Conservation (phyloP, 2,888 invertebrate genomes). For the Portevinia maculata region DNA sequence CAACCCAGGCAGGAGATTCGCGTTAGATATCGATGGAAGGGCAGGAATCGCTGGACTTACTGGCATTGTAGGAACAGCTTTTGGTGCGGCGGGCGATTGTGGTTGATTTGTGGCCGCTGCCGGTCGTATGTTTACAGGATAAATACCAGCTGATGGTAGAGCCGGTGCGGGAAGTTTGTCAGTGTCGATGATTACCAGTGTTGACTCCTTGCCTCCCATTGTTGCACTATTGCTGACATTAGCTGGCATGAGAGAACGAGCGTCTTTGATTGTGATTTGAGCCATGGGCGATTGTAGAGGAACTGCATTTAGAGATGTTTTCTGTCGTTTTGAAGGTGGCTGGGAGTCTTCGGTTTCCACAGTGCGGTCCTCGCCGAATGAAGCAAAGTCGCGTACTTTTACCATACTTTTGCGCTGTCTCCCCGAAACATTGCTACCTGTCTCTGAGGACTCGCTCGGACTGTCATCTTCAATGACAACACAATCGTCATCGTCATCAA, state of each 20-base stretch:
- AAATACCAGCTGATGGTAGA: slow-evolving; percentile 84
- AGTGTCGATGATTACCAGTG: slow-evolving; percentile 91
- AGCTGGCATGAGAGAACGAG: slow-evolving; percentile 79
- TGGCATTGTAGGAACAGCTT: slow-evolving; percentile 76
- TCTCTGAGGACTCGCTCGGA: slow-evolving; percentile 75
- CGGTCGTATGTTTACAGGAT: slow-evolving; percentile 85
- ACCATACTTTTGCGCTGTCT: slow-evolving; percentile 82
- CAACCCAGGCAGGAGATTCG: slow-evolving; percentile 90
- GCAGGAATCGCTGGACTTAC: slow-evolving; percentile 77
- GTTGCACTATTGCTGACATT: slow-evolving; percentile 62
- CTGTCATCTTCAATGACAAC: slow-evolving; percentile 84
- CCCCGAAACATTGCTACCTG: slow-evolving; percentile 75
- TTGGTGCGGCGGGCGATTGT: slow-evolving; percentile 78
- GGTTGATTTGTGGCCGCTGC: slow-evolving; percentile 83
- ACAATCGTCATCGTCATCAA: slow-evolving; percentile 84
- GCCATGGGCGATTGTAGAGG: slow-evolving; percentile 63
- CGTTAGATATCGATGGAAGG: slow-evolving; percentile 82
- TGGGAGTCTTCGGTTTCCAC: slow-evolving; percentile 84
- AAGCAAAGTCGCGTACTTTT: slow-evolving; percentile 78
- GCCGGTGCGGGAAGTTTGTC: slow-evolving; percentile 56
- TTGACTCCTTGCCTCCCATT: slow-evolving; percentile 87
- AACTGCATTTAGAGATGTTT: slow-evolving; percentile 56
- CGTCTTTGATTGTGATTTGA: slow-evolving; percentile 82
- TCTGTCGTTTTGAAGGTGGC: slow-evolving; percentile 80
- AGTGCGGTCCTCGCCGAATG: slow-evolving; percentile 83